phyloP scores from a whole-genome alignment of 2,797 vertebrate species.

The Acanthiza pusilla region DNA sequence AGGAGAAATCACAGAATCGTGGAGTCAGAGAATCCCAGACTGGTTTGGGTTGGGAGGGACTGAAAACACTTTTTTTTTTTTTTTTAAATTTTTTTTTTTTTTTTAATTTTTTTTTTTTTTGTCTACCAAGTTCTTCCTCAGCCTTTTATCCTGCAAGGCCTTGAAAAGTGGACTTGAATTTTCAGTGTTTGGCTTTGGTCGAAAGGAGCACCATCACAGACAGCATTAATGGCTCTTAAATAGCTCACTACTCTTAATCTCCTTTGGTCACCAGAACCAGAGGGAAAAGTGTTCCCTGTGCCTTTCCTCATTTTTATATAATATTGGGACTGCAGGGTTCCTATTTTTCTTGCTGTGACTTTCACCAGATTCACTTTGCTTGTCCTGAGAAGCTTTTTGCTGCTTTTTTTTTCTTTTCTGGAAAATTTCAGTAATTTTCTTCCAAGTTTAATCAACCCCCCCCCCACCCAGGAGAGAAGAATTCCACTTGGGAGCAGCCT shows the following conservation, averaged over 20 bases:
- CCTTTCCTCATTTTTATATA: not conserved
- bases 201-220: not conserved
- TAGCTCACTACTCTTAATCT: not conserved
- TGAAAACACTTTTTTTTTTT: not conserved
- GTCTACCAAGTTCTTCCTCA: not conserved
- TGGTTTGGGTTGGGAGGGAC: not conserved
- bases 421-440: not conserved
- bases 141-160: not conserved
- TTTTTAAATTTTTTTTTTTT: not conserved
- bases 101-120: not conserved
- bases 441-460: not conserved
- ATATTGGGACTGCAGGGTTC: not conserved
- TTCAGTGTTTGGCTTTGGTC: not conserved
- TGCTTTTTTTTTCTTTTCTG: not conserved
- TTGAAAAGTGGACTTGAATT: not conserved
- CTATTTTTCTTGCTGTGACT: not conserved
- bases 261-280: not conserved
- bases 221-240: not conserved
- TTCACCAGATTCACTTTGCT: not conserved
- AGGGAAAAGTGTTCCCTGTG: not conserved
- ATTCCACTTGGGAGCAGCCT: not conserved
- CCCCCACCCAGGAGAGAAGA: not conserved
- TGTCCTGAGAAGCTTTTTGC: not conserved
- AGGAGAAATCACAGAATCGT: rapidly evolving
- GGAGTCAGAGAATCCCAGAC: not conserved